Evolutionary conservation across 2,888 invertebrate genomes (phyloP).

Genomic region (Sarcophaga caerulescens): DNA sequence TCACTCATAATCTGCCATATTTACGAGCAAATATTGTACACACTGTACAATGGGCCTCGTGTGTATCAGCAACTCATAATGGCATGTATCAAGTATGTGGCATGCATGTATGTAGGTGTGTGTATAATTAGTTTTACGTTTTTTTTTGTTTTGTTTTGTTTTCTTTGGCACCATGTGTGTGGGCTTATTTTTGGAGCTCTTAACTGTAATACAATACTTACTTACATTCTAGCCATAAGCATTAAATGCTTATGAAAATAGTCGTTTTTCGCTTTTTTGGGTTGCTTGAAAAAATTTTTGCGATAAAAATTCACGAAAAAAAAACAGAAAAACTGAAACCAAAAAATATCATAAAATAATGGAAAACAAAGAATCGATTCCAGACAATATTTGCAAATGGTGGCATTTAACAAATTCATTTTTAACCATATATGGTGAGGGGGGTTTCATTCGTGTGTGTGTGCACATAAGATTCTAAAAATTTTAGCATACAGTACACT

Average conservation of each 20-base stretch:
- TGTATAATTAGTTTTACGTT: constrained; percentile 61
- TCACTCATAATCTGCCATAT: constrained; percentile 37
- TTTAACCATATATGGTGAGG: constrained; percentile 66
- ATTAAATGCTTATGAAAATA: constrained; percentile 55
- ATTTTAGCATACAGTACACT: not conserved
- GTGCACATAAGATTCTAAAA: constrained; percentile 42
- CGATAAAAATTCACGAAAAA: constrained; percentile 36
- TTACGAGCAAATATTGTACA: not conserved
- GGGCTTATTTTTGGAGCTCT: constrained; percentile 53
- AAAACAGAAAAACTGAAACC: constrained; percentile 28
- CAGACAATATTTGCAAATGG: constrained; percentile 68
- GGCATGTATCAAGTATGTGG: not conserved
- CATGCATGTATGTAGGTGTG: constrained; percentile 57
- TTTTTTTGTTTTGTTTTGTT: not conserved
- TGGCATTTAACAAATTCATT: constrained; percentile 70
- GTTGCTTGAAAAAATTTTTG: constrained; percentile 31
- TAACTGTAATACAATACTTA: constrained; percentile 48
- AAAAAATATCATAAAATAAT: constrained; percentile 60
- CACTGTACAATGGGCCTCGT: not conserved
- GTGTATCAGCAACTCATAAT: not conserved
- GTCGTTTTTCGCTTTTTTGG: not conserved
- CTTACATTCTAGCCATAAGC: constrained; percentile 65
- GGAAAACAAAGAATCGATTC: constrained; percentile 63
- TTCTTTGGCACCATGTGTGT: constrained; percentile 56
- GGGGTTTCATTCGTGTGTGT: constrained; percentile 43